Base-by-base conservation (phyloP, 2,888 invertebrate species). In the Amiota mariae region DNA sequence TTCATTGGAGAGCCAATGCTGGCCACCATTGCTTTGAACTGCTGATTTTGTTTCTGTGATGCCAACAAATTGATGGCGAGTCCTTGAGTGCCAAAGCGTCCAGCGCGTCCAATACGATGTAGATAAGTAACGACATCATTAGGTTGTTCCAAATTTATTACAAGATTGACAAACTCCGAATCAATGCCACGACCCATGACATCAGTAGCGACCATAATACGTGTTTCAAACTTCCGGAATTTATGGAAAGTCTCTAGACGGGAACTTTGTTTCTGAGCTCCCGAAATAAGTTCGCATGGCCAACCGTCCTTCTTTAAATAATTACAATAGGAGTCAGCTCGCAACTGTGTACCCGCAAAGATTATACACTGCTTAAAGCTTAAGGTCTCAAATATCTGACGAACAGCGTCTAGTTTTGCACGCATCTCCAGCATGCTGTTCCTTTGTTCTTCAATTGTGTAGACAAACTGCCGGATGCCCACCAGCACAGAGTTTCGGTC, bases 31-130 rank as follows among this genome's bases (percentile, higher is more conserved):
- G 90, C 88, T 81, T 90, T 90, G 80, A 95, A 94, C 61, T 90
- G 90, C 1, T 87, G 79, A 66, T 92, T 80, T 88, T 97, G 96
- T 72, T 92, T 90, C 8, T 93, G 93, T 68, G 92, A 91, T 80
- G 93, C 91, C 10, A 95, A 90, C 73, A 98, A 92, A 70, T 94
- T 94, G 13, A 98, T 92, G 46, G 96, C 94, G 73, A 93, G 92
- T 71, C 97, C 98, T 88, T 93, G 93, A 1, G 95, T 94, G 0
- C 98, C 99, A 91, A 95, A 99, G 76, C 99, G 92, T 0, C 99
- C 99, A 61, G 98, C 97, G 82, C 99, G 92, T 0, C 99, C 99
- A 87, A 98, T 97, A 85, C 99, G 92, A 91, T 99, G 99, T 77
- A 98, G 92, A 91, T 98, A 98, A 18, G 96, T 97, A 78, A 95